Evolutionary conservation across 2,797 vertebrate genomes (phyloP).

Genomic region (Rachycentron canadum): DNA sequence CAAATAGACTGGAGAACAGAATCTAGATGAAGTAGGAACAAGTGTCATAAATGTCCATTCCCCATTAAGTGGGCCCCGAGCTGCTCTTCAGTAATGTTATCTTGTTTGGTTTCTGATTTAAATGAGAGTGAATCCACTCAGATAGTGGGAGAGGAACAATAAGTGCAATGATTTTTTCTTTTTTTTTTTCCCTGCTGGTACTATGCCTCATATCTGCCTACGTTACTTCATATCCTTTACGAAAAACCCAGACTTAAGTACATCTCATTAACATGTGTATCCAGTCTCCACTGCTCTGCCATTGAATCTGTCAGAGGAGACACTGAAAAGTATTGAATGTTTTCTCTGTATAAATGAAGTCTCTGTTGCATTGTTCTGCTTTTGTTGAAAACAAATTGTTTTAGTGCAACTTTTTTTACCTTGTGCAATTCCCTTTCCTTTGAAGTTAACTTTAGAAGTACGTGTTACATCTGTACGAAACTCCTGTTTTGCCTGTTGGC

Average conservation of each 20-base stretch:
- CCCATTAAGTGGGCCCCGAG: conserved; percentile 7
- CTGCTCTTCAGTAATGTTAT: neutral
- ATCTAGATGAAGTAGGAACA: neutral
- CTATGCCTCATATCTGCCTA: neutral
- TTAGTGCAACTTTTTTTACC: neutral
- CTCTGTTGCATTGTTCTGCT: conserved; percentile 14
- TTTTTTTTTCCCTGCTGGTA: neutral
- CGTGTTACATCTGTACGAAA: neutral
- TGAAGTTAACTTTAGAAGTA: conserved; percentile 2
- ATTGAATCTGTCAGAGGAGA: conserved; percentile 2
- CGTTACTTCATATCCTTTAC: neutral
- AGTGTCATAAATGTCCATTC: neutral
- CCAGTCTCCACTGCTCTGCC: conserved; percentile 13
- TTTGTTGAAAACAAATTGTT: neutral
- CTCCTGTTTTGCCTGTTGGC: conserved; percentile 5
- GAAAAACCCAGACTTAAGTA: neutral
- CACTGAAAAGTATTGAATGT: neutral
- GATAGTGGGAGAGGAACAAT: neutral
- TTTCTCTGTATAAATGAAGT: conserved; percentile 23
- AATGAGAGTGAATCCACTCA: neutral
- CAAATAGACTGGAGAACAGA: neutral
- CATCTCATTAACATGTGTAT: conserved; percentile 19
- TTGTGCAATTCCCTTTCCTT: neutral
- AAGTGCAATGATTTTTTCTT: neutral
- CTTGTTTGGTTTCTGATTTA: neutral